phyloP scores from a whole-genome alignment of 1,140 invertebrate genomes.

The Limonius californicus region DNA sequence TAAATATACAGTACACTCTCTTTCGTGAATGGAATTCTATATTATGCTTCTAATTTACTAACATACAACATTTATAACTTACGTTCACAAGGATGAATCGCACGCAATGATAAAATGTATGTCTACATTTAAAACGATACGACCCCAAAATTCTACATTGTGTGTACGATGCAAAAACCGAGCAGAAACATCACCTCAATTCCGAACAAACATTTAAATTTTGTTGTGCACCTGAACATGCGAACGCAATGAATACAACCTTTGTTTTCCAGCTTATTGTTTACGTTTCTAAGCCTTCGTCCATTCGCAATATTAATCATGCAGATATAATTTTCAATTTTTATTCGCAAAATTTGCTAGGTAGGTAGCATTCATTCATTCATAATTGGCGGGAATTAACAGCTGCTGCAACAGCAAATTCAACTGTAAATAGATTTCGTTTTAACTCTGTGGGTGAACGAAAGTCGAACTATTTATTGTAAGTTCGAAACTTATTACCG shows the following conservation, averaged over 20 bases:
- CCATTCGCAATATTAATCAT: no score
- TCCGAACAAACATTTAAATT: background rate
- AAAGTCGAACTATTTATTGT: no score
- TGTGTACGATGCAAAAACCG: constrained; percentile 1
- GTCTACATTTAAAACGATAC: background rate
- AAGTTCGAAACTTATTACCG: no score
- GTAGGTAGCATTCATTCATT: no score
- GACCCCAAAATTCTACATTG: background rate
- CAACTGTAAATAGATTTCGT: no score
- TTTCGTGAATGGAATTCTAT: background rate
- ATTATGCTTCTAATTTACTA: background rate
- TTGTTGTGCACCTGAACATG: background rate
- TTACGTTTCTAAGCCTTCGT: no score
- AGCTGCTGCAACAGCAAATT: no score
- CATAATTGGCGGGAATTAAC: no score
- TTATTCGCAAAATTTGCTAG: no score
- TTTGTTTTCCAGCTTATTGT: background rate
- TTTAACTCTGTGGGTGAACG: no score
- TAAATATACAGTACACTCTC: background rate
- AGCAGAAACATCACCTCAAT: background rate
- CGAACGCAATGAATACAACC: background rate
- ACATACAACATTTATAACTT: background rate
- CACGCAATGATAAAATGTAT: background rate
- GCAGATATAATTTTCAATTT: no score
- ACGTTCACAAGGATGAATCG: constrained; percentile 1